These are phyloP conservation scores for Dermatemys mawii DNA, from an alignment of 2,113 vertebrate species.

Conservation along the genomic window DNA sequence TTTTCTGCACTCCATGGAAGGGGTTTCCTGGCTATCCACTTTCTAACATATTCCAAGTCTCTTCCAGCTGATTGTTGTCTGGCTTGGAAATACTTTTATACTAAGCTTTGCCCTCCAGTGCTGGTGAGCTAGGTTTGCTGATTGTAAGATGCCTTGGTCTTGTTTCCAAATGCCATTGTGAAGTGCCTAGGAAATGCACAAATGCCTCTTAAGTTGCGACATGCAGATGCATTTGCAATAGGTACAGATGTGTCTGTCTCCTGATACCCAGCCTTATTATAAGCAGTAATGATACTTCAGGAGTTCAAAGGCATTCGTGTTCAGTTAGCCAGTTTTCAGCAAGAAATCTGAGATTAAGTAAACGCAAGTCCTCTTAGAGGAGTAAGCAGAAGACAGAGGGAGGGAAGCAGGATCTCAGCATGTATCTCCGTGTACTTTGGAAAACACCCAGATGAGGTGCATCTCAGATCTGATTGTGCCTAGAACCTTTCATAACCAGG, in stretches of 20 bases:
- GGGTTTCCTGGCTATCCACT: constrained; percentile 55
- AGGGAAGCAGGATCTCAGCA: constrained; percentile 27
- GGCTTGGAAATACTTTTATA: constrained; percentile 10
- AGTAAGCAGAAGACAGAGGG: constrained; percentile 50
- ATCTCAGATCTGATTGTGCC: neutral
- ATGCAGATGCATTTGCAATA: constrained; percentile 38
- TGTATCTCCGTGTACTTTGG: constrained; percentile 26
- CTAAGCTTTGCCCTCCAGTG: neutral
- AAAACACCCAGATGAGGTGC: constrained; percentile 38
- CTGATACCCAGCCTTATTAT: neutral
- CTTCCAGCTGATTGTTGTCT: constrained; percentile 50
- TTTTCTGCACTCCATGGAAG: constrained; percentile 36
- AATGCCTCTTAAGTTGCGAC: neutral
- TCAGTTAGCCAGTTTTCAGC: constrained; percentile 55
- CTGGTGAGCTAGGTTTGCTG: fast-evolving
- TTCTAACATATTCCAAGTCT: constrained; percentile 43
- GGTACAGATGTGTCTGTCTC: constrained; percentile 1
- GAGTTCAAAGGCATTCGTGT: constrained; percentile 70
- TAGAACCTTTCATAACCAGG: fast-evolving
- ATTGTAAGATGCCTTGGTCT: fast-evolving
- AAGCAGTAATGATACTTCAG: constrained; percentile 43
- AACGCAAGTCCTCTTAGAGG: constrained; percentile 58
- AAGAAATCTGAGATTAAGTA: constrained; percentile 70
- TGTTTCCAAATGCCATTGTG: fast-evolving
- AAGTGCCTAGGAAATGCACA: fast-evolving